Evolutionary conservation across 2,888 invertebrate species (phyloP).

Genomic region (Arctia plantaginis): DNA sequence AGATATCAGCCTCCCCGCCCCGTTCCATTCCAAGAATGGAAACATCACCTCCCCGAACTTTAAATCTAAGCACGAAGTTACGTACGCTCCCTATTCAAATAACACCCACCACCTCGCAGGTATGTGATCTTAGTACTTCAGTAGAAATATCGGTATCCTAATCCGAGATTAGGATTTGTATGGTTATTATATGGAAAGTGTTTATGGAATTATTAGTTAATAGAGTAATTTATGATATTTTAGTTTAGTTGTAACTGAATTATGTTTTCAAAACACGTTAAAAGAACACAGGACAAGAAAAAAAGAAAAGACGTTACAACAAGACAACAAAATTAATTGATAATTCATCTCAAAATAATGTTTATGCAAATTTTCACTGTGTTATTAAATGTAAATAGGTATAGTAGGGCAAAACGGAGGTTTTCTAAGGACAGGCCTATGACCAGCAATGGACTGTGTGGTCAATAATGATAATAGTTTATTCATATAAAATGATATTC

Average conservation of each 20-base stretch:
- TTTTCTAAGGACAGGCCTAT: no score
- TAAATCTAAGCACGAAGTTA: slow-evolving; percentile 81
- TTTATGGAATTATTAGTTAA: no score
- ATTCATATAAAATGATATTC: neutral
- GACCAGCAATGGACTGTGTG: no score
- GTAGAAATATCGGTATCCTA: slow-evolving; percentile 78
- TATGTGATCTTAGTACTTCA: slow-evolving; percentile 77
- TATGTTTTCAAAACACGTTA: neutral
- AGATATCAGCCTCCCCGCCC: slow-evolving; percentile 78
- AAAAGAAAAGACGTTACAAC: no score
- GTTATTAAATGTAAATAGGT: neutral
- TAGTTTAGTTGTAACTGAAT: neutral
- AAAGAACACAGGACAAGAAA: no score
- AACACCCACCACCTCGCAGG: slow-evolving; percentile 81
- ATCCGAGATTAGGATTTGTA: slow-evolving; percentile 67
- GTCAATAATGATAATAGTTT: no score
- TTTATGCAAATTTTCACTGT: neutral
- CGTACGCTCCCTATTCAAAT: slow-evolving; percentile 81
- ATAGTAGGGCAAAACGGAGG: no score
- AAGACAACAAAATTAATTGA: neutral
- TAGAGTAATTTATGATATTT: neutral
- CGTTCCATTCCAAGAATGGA: slow-evolving; percentile 65
- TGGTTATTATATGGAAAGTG: neutral
- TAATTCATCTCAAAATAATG: neutral
- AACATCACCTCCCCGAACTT: slow-evolving; percentile 71